Percentiles rank a stretch among this genome's conserved stretches.
phyloP scores from a whole-genome alignment of 2,113 vertebrate genomes.

The Phylloscopus trochilus region DNA sequence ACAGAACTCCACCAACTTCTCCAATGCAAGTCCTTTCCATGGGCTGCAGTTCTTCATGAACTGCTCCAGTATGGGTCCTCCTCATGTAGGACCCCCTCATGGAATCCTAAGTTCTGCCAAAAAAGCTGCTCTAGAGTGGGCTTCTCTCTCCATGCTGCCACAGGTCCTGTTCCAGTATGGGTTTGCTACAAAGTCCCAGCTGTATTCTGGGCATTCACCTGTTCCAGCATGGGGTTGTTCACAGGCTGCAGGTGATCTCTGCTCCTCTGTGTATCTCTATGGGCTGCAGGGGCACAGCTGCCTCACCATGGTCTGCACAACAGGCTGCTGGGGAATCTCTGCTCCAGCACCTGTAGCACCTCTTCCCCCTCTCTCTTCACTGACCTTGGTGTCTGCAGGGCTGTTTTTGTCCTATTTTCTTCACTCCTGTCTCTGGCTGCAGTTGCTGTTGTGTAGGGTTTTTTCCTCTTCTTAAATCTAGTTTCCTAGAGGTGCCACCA shows the following conservation, averaged over 20 bases:
- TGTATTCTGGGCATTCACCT: background rate
- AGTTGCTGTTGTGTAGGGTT: fast-evolving
- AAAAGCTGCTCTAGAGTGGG: fast-evolving
- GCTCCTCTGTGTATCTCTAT: no score
- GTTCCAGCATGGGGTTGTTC: background rate
- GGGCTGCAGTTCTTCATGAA: background rate
- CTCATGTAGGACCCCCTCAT: background rate
- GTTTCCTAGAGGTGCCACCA: background rate
- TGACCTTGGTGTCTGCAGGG: no score
- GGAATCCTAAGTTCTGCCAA: background rate
- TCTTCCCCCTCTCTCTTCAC: background rate
- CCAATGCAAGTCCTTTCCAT: background rate
- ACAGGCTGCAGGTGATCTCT: background rate
- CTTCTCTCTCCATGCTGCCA: background rate
- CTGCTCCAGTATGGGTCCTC: background rate
- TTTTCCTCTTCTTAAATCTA: background rate
- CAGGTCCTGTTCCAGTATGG: background rate
- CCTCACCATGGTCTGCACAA: background rate
- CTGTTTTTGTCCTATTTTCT: background rate
- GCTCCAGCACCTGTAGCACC: background rate
- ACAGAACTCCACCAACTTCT: background rate
- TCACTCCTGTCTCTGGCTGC: background rate
- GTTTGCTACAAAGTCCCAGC: background rate
- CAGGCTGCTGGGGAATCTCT: background rate
- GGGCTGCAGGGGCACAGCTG: background rate